Conservation (phyloP, 2,113 vertebrate genomes). For the Brachyistius frenatus region DNA sequence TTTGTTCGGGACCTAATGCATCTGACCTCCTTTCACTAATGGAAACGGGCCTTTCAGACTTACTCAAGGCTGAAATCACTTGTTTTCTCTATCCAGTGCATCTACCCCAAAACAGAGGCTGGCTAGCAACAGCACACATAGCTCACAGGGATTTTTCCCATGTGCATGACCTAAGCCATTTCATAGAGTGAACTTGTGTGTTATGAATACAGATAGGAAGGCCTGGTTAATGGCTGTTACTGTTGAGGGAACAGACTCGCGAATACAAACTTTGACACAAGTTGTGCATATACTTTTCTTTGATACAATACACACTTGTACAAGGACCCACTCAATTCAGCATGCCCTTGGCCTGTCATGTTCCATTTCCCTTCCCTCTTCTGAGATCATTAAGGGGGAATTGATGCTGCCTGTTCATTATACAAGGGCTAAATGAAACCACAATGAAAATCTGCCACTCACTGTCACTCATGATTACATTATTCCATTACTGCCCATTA, state of each 20-base stretch:
- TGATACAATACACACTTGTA: slow-evolving; percentile 33
- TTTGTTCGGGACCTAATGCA: slow-evolving; percentile 72
- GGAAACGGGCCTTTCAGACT: slow-evolving; percentile 79
- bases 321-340: slow-evolving; percentile 48
- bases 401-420: slow-evolving; percentile 80
- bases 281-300: slow-evolving; percentile 41
- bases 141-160: slow-evolving; percentile 61
- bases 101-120: slow-evolving; percentile 62
- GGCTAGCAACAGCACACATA: slow-evolving; percentile 51
- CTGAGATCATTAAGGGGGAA: slow-evolving; percentile 72
- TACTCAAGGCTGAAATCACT: slow-evolving; percentile 82
- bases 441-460: slow-evolving; percentile 80
- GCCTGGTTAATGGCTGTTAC: slow-evolving; percentile 46
- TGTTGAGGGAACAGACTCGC: slow-evolving; percentile 35
- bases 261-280: slow-evolving; percentile 47
- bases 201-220: slow-evolving; percentile 72
- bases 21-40: slow-evolving; percentile 83
- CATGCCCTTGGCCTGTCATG: slow-evolving; percentile 79
- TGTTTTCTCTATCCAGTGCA: slow-evolving; percentile 69
- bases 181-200: slow-evolving; percentile 56
- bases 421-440: slow-evolving; percentile 74
- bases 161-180: slow-evolving; percentile 68
- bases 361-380: slow-evolving; percentile 70
- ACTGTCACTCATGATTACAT: slow-evolving; percentile 76
- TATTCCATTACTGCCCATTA: slow-evolving; percentile 72